Percentiles rank a stretch among this genome's conserved stretches.
These are phyloP conservation scores for Orthonevra nobilis DNA, from an alignment of 2,888 invertebrate species.

Conservation along the genomic window DNA sequence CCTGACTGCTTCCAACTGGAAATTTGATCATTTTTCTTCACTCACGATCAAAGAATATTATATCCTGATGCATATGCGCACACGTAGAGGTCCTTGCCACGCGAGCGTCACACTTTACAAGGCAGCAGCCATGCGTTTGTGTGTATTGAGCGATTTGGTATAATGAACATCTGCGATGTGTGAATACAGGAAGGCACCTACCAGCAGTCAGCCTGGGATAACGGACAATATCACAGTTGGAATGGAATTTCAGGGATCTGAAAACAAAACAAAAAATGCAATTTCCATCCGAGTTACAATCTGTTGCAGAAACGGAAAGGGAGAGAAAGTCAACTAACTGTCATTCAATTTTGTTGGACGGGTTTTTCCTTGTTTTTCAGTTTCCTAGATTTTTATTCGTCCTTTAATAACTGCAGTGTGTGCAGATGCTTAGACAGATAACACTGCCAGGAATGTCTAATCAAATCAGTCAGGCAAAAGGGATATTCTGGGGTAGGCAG, in stretches of 20 bases:
- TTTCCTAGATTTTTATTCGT: slow-evolving; percentile 13
- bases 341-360: slow-evolving; percentile 39
- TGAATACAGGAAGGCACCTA: background rate
- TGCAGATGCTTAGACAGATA: slow-evolving; percentile 31
- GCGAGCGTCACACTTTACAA: slow-evolving; percentile 50
- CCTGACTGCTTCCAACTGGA: slow-evolving; percentile 57
- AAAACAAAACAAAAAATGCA: slow-evolving; percentile 15
- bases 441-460: slow-evolving; percentile 59
- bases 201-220: too few relatives aligned
- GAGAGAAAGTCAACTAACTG: slow-evolving; percentile 56
- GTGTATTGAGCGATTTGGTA: too few relatives aligned
- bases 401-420: slow-evolving; percentile 32
- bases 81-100: slow-evolving; percentile 58
- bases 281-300: slow-evolving; percentile 64
- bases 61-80: slow-evolving; percentile 53
- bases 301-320: slow-evolving; percentile 54
- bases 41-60: slow-evolving; percentile 31
- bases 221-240: slow-evolving; percentile 40
- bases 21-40: slow-evolving; percentile 43
- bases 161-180: slow-evolving; percentile 43
- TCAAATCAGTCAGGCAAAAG: slow-evolving; percentile 63
- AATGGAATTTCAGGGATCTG: slow-evolving; percentile 20
- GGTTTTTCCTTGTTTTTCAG: slow-evolving; percentile 8
- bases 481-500: slow-evolving; percentile 6
- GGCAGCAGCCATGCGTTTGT: slow-evolving; percentile 4